These are phyloP conservation scores for Parauchenoglanis punctatus DNA, from an alignment of 2,797 vertebrate genomes.

Conservation along the genomic window DNA sequence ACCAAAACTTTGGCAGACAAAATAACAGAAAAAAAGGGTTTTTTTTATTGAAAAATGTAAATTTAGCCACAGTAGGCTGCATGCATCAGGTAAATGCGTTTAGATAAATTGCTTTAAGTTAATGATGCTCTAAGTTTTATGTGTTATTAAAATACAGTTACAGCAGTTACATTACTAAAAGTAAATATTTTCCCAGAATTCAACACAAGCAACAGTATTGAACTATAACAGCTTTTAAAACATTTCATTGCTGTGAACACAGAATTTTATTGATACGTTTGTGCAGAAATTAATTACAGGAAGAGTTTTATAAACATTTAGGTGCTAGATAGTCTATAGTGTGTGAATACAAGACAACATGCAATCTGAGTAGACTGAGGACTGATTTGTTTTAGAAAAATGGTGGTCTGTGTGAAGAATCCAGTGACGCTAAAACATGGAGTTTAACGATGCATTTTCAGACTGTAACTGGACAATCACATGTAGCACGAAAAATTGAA, in stretches of 20 bases:
- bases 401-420: not conserved
- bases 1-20: not conserved
- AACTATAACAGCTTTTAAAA: not conserved
- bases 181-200: not conserved
- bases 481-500: not conserved
- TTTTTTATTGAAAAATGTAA: not conserved
- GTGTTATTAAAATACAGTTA: not conserved
- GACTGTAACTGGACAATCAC: not conserved
- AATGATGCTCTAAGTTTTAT: not conserved
- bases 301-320: not conserved
- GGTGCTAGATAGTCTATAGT: not conserved
- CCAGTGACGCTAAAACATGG: not conserved
- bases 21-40: not conserved
- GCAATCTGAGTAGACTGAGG: not conserved
- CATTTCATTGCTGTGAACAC: not conserved
- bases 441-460: not conserved
- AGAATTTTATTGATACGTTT: not conserved
- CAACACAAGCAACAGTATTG: not conserved
- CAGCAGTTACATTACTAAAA: not conserved
- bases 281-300: not conserved
- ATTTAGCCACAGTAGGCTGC: not conserved
- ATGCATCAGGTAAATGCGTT: not conserved
- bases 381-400: not conserved
- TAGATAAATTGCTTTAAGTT: not conserved
- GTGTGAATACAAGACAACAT: not conserved